Percentiles rank a stretch among this genome's conserved stretches.
Evolutionary conservation across 2,113 vertebrate genomes (phyloP).

Genomic region (Columbina picui): DNA sequence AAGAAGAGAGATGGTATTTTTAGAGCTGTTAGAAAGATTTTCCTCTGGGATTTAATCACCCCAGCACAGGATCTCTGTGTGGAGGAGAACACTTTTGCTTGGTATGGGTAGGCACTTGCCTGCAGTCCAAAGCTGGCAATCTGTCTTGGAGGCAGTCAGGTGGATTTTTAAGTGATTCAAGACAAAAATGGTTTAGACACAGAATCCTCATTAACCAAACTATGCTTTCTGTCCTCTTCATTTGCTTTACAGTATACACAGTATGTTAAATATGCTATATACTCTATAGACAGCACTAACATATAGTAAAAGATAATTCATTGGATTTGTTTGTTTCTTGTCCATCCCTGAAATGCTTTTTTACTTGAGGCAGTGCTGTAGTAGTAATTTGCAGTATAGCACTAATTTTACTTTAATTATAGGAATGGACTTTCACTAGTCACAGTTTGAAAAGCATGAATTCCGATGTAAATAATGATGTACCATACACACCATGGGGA

Average conservation of each 20-base stretch:
- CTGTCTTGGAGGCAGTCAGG: background rate
- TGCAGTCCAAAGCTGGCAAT: background rate
- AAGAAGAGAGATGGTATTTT: background rate
- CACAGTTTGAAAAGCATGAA: background rate
- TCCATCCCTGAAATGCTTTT: background rate
- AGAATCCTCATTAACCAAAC: background rate
- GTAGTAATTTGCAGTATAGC: background rate
- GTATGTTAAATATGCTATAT: background rate
- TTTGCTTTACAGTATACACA: background rate
- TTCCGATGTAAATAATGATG: background rate
- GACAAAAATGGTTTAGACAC: background rate
- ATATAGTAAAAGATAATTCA: background rate
- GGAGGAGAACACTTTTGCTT: background rate
- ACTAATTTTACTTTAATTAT: background rate
- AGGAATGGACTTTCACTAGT: background rate
- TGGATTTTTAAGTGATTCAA: background rate
- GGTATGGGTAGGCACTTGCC: background rate
- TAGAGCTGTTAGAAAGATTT: background rate
- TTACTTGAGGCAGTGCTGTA: background rate
- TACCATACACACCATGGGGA: background rate
- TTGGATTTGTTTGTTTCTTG: background rate
- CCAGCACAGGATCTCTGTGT: background rate
- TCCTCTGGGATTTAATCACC: background rate
- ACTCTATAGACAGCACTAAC: accelerated
- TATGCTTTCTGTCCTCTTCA: background rate